A percentile compares a stretch with the other conserved stretches of the same genome.
These are phyloP conservation scores for Drosophila tsacasi DNA, from an alignment of 1,140 invertebrate species.

Conservation along the genomic window DNA sequence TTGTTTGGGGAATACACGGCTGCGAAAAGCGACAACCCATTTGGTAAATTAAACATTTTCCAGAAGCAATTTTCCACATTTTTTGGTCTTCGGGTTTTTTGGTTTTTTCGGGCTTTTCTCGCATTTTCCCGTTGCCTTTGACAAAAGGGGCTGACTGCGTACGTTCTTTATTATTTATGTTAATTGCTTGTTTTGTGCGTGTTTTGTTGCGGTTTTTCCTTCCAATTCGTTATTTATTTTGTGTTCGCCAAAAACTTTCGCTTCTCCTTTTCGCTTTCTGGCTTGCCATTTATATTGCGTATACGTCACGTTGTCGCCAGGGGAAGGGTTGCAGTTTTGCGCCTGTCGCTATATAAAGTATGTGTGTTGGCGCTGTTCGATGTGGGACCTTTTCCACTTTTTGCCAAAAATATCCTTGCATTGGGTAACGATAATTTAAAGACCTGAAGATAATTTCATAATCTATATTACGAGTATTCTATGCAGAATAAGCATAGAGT, in stretches of 20 bases:
- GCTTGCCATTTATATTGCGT: slow-evolving; percentile 59
- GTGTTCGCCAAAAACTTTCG: slow-evolving; percentile 19
- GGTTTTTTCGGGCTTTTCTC: slow-evolving; percentile 23
- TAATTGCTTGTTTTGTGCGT: slow-evolving; percentile 76
- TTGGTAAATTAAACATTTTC: slow-evolving; percentile 62
- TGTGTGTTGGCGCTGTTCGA: slow-evolving; percentile 3
- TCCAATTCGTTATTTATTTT: slow-evolving; percentile 17
- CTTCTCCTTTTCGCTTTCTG: slow-evolving; percentile 12
- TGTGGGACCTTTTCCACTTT: slow-evolving; percentile 34
- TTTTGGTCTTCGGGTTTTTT: slow-evolving; percentile 34
- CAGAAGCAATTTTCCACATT: slow-evolving; percentile 51
- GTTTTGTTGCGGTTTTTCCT: slow-evolving; percentile 54
- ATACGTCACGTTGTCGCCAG: slow-evolving; percentile 71
- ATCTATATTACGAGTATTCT: neutral
- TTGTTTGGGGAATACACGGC: slow-evolving; percentile 40
- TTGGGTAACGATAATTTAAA: neutral
- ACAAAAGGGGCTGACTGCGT: slow-evolving; percentile 26
- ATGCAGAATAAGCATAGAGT: neutral
- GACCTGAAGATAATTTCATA: too few species aligned
- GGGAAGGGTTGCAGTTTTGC: slow-evolving; percentile 61
- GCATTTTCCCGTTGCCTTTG: neutral
- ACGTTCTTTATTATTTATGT: slow-evolving; percentile 69
- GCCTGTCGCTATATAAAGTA: slow-evolving; percentile 1
- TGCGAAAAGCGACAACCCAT: slow-evolving; percentile 44
- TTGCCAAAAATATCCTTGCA: slow-evolving; percentile 4